Conservation (phyloP, 2,888 invertebrate species). For the Glyphotaelius pellucidus region DNA sequence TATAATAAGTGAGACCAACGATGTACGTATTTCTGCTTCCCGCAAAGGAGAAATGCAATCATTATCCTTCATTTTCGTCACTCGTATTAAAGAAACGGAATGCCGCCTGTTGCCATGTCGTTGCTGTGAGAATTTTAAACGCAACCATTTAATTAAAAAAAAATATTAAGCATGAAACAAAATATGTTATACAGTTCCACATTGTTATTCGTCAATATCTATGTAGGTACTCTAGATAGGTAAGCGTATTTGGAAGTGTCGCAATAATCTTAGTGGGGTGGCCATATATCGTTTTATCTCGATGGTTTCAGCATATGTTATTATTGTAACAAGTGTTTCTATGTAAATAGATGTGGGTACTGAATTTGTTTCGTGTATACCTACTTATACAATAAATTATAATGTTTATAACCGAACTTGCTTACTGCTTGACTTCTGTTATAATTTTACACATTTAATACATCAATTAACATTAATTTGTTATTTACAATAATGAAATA, state of each 20-base stretch:
- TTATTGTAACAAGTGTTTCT: conserved; percentile 10
- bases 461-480: not conserved
- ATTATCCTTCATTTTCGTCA: too few relatives aligned
- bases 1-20: too few relatives aligned
- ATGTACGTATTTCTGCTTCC: too few relatives aligned
- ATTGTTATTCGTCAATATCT: not conserved
- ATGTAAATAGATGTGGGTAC: not conserved
- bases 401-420: too few relatives aligned
- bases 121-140: too few relatives aligned
- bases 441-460: not conserved
- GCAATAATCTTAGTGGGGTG: not conserved
- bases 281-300: not conserved
- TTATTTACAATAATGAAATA: not conserved
- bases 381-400: not conserved
- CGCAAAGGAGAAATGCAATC: too few relatives aligned
- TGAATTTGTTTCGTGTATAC: not conserved
- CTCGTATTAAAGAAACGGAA: too few relatives aligned
- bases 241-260: not conserved
- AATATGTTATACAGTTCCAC: too few relatives aligned
- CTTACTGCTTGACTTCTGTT: not conserved
- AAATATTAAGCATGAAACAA: too few relatives aligned
- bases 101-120: too few relatives aligned
- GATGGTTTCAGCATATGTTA: not conserved
- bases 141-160: too few relatives aligned
- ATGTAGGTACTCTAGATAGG: too few relatives aligned